Conservation (phyloP, 1,140 invertebrate species). For the Drosophila asahinai region DNA sequence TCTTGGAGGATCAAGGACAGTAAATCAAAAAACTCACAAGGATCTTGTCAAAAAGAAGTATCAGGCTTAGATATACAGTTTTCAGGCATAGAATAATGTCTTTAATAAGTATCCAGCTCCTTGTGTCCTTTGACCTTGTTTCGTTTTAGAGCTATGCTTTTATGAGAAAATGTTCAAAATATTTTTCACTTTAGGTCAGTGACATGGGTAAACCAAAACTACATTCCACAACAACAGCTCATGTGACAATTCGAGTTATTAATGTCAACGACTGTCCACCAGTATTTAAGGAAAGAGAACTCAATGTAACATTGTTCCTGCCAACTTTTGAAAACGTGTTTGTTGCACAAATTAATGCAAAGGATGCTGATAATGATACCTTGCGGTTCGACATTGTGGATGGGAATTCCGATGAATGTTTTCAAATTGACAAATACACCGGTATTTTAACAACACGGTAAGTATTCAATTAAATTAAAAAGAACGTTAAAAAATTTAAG, state of each 20-base stretch:
- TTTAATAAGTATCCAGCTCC: too few relatives aligned
- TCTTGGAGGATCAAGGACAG: too few relatives aligned
- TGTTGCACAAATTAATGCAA: conserved; percentile 89
- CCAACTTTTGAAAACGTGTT: conserved; percentile 92
- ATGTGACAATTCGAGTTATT: conserved; percentile 90
- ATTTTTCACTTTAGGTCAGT: conserved; percentile 87
- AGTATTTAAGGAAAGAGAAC: conserved; percentile 89
- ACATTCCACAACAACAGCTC: conserved; percentile 90
- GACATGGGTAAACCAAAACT: conserved; percentile 94
- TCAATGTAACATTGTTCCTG: conserved; percentile 91
- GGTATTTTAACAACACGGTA: conserved; percentile 89
- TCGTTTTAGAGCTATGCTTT: not conserved
- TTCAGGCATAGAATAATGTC: too few relatives aligned
- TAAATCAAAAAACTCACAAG: not conserved
- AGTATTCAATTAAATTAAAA: conserved; percentile 7
- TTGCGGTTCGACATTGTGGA: conserved; percentile 93
- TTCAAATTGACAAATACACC: conserved; percentile 90
- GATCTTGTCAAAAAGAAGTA: too few relatives aligned
- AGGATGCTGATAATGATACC: conserved; percentile 90
- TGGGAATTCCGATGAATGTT: conserved; percentile 92
- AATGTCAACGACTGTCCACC: conserved; percentile 96
- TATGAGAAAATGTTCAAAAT: not conserved
- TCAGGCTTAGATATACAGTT: too few relatives aligned
- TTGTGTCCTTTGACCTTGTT: too few relatives aligned
- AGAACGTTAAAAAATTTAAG: too few relatives aligned